Base-by-base conservation (phyloP, 2,888 invertebrate genomes). In the Acleris laterana region DNA sequence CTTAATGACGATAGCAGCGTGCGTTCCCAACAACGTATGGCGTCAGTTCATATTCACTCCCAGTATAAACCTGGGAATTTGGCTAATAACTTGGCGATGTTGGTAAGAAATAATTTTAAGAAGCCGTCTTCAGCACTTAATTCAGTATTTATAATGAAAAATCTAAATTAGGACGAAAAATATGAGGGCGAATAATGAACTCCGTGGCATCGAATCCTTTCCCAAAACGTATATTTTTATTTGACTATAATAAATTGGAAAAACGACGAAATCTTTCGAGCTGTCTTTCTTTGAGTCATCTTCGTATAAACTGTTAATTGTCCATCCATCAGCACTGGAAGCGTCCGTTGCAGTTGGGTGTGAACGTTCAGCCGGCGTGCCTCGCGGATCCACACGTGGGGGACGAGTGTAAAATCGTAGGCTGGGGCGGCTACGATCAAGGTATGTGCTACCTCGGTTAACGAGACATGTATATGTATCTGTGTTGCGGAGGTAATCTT, bases 371-470 rank as follows among this genome's bases (percentile, higher is more conserved):
- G 52, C 90, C 92, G 6, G 88, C 84, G 0, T 93, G 92, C 63
- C 76, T 92, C 4, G 78, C 80, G 0, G 80, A 82, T 20, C 82
- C 82, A 1, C 75, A 79, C 11, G 74, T 79, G 5, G 82, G 80
- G 0, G 83, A 85, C 17, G 75, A 82, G n/a, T 93, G 92, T 69
- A 78, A 79, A 61, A 85, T 93, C 69, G 84, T 84, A 28, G 92
- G 92, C 4, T 93, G 90, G 90, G 89, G 89, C 7, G 89, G 89
- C 46, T 87, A 86, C 69, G 89, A 89, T 68, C 88, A 87, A 83
- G 88, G 92, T 90, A 76, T 32, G 32, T 17, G 28, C n/a, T 32
- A 32, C 32, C 32, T 32, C 32, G 32, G 2, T 32, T 9, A 3
- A 32, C 32, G 32, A 3, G 7, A 2, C 32, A 3, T 32, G 9